phyloP scores from a whole-genome alignment of 1,140 invertebrate genomes.

The Scylla paramamosain region DNA sequence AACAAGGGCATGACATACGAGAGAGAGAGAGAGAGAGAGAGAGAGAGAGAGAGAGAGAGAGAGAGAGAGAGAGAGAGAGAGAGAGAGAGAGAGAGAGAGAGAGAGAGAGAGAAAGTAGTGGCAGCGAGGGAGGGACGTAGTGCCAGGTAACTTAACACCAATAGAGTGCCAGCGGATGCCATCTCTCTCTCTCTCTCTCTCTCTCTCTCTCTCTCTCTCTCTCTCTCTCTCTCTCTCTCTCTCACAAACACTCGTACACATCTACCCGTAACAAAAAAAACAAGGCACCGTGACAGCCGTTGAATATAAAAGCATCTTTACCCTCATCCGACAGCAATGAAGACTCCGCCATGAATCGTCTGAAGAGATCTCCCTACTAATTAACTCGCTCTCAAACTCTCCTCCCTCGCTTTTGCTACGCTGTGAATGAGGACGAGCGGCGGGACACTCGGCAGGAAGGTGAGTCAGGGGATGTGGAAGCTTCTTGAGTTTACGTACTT shows the following conservation, averaged over 20 bases:
- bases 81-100: conserved; percentile 52
- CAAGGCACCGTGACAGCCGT: not conserved
- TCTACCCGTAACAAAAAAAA: too few relatives aligned
- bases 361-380: not conserved
- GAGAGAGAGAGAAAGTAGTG: conserved; percentile 9
- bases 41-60: not conserved
- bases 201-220: conserved; percentile 55
- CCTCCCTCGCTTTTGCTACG: not conserved
- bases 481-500: too few relatives aligned
- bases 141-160: conserved; percentile 18
- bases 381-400: not conserved
- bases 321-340: not conserved
- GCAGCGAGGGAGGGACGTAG: not conserved
- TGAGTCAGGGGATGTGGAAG: too few relatives aligned
- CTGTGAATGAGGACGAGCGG: not conserved
- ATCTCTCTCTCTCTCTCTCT: conserved; percentile 47
- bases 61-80: conserved; percentile 8
- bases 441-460: too few relatives aligned
- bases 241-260: not conserved
- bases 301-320: not conserved
- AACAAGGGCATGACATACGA: not conserved
- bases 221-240: conserved; percentile 37
- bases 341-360: not conserved
- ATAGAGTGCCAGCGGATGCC: conserved; percentile 1
- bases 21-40: not conserved